A percentile compares a stretch with the other conserved stretches of the same genome.
Evolutionary conservation across 2,888 invertebrate genomes (phyloP).

Genomic region (Zeuzera pyrina): DNA sequence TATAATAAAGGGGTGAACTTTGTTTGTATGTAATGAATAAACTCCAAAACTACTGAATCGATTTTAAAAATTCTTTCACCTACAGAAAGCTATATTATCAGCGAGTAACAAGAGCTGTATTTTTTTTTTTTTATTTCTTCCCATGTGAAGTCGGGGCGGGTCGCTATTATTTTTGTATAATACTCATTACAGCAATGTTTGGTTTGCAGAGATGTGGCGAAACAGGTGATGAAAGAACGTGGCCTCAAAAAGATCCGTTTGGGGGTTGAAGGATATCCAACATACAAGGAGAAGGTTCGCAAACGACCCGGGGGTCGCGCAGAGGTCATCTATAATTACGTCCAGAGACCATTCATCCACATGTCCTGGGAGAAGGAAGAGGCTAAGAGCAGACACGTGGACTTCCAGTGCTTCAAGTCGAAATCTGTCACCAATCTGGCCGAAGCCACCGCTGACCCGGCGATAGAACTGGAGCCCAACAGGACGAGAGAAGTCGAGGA

Average conservation of each 20-base stretch:
- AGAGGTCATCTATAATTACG: conserved; percentile 99
- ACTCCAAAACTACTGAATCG: no score
- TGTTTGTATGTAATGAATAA: no score
- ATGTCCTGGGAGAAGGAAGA: conserved; percentile 99
- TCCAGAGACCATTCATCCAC: conserved; percentile 98
- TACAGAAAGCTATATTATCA: no score
- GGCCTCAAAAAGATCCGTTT: conserved; percentile 98
- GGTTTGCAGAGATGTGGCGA: conserved; percentile 90
- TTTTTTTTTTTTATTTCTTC: no score
- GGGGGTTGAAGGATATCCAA: conserved; percentile 99
- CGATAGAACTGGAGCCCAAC: conserved; percentile 76
- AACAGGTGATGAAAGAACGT: conserved; percentile 98
- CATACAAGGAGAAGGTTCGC: conserved; percentile 98
- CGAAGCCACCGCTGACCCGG: conserved; percentile 94
- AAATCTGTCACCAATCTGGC: conserved; percentile 98
- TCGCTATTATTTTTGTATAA: neutral
- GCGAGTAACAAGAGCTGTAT: no score
- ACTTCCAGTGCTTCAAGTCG: conserved; percentile 98
- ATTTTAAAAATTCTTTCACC: no score
- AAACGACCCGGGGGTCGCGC: conserved; percentile 94
- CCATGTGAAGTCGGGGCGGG: no score
- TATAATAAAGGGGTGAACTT: no score
- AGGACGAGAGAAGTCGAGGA: conserved; percentile 45
- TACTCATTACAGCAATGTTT: neutral
- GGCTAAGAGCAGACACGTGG: conserved; percentile 98